Base-by-base conservation (phyloP, 2,797 vertebrate species). In the Eulemur albifrons region DNA sequence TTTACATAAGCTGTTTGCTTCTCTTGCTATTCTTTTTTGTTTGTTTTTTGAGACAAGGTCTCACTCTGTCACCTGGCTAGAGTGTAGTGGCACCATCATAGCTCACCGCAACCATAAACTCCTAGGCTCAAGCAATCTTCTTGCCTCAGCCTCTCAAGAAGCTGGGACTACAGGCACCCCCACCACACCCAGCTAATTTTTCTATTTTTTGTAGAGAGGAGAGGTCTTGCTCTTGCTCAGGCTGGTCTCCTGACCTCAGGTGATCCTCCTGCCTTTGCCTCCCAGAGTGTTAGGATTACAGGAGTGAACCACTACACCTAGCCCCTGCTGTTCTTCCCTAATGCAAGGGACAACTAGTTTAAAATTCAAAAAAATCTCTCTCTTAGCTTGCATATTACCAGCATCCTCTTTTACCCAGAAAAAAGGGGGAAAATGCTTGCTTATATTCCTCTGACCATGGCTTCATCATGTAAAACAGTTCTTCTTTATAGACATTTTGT, bases 401-500 rank as follows among this genome's bases (percentile, higher is more conserved):
- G 85, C 27, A 50, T 92, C 35, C 12, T 54, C 48, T 97, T 86
- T 84, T 84, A 82, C 65, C 52, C 50, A 12, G 61, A 50, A 43
- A 69, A 79, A 59, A 82, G 15, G 48, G 38, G 81, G 9, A n/a
- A 73, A 77, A 50, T 45, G 40, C 95, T 97, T 84, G 92, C 50
- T 88, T 92, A 38, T 93, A 84, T 93, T 85, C 25, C 20, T 93
- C 20, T 93, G 38, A 30, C 32, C 21, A 72, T 38, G 35, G 45
- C 17, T 89, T 94, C 81, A 54, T 40, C 88, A 52, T 93, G 54
- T 83, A 96, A 77, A 84, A 45, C 76, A 30, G 13, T 32, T 96
- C 43, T 87, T 92, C 43, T 84, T 86, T 83, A 52, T 9, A 93
- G 81, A 59, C 1, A 70, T 96, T 94, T 96, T 84, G 73, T 83